Percentiles rank a stretch among this genome's conserved stretches.
phyloP scores from a whole-genome alignment of 2,888 invertebrate species.

The Cataglyphis albicans region DNA sequence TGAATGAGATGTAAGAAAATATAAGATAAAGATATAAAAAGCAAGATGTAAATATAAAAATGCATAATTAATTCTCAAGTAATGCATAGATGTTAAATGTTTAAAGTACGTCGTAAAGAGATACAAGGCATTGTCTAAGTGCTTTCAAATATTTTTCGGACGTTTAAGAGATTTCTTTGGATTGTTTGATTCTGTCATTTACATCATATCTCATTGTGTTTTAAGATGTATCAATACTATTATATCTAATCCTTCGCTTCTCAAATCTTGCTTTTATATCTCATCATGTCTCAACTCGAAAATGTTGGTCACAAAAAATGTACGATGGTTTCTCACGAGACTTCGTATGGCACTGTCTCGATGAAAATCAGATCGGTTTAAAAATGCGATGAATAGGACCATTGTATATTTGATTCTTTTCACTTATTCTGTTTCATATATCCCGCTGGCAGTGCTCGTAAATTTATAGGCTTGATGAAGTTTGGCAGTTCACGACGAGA shows the following conservation, averaged over 20 bases:
- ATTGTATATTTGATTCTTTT: conserved; percentile 19
- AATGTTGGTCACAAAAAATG: conserved; percentile 40
- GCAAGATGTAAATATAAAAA: not conserved
- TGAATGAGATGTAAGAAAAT: conserved; percentile 30
- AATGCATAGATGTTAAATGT: not conserved
- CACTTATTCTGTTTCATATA: conserved; percentile 34
- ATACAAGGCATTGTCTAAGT: not conserved
- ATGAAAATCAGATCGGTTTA: conserved; percentile 27
- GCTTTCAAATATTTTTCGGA: not conserved
- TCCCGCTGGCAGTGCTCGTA: conserved; percentile 67
- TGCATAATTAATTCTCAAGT: not conserved
- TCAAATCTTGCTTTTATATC: conserved; percentile 16
- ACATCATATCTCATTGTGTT: not conserved
- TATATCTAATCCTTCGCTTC: not conserved
- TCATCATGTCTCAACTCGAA: conserved; percentile 7
- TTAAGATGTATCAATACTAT: not conserved
- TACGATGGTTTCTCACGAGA: conserved; percentile 27
- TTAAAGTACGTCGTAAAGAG: not conserved
- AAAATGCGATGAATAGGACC: conserved; percentile 25
- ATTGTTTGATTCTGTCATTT: not conserved
- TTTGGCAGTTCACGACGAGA: conserved; percentile 40
- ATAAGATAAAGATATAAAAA: conserved; percentile 20
- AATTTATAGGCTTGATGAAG: conserved; percentile 55
- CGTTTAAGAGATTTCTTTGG: not conserved
- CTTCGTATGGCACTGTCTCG: conserved; percentile 54